Evolutionary conservation across 2,113 vertebrate genomes (phyloP).

Genomic region (Chionis minor): DNA sequence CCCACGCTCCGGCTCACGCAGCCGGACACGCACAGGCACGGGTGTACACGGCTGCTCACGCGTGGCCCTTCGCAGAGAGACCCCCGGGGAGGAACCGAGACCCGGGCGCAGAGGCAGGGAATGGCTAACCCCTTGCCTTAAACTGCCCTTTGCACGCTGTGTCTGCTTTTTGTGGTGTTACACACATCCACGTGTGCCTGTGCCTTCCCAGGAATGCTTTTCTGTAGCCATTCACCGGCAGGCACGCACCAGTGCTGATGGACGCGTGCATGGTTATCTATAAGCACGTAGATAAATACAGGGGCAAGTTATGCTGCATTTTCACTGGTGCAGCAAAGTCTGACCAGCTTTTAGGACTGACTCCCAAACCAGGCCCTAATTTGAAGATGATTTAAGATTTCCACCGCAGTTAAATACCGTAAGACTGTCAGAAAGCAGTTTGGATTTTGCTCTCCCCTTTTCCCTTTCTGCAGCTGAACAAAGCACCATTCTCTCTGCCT

Average conservation of each 20-base stretch:
- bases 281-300: accelerated
- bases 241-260: accelerated
- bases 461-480: background rate
- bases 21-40: accelerated
- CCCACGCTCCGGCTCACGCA: background rate
- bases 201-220: background rate
- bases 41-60: background rate
- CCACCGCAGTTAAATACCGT: background rate
- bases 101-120: accelerated
- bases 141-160: accelerated
- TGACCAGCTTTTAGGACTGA: background rate
- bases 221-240: accelerated
- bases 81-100: accelerated
- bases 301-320: accelerated
- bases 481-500: slow-evolving; percentile 41
- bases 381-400: background rate
- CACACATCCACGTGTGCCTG: accelerated
- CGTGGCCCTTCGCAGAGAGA: background rate
- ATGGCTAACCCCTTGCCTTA: accelerated
- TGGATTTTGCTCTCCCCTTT: slow-evolving; percentile 16
- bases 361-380: background rate
- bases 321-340: background rate
- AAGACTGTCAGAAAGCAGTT: background rate
- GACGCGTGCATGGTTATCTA: accelerated
- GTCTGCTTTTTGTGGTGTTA: accelerated